These are phyloP conservation scores for Pseudopodoces humilis DNA, from an alignment of 2,113 vertebrate species.

Conservation along the genomic window DNA sequence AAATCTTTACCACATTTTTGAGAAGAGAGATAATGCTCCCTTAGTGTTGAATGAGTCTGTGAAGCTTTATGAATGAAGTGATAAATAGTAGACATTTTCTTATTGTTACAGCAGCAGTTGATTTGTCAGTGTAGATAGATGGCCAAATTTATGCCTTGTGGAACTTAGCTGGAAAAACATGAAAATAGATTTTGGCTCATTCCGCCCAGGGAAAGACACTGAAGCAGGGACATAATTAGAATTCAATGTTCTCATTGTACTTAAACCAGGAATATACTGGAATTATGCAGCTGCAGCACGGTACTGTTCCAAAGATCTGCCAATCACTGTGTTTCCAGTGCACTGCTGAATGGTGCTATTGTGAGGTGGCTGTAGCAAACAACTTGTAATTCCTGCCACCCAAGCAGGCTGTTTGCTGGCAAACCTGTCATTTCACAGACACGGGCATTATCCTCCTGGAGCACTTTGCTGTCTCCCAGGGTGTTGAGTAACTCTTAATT, in stretches of 20 bases:
- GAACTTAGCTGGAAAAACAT: neutral
- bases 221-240: neutral
- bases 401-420: neutral
- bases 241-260: conserved; percentile 57
- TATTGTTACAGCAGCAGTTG: neutral
- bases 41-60: neutral
- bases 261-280: conserved; percentile 46
- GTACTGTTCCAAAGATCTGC: conserved; percentile 43
- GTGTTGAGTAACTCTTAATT: neutral
- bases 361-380: conserved; percentile 33
- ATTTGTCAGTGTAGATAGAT: neutral
- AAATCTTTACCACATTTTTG: neutral
- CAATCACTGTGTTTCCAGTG: conserved; percentile 16
- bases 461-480: neutral
- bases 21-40: neutral
- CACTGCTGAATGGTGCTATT: conserved; percentile 34
- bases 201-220: neutral
- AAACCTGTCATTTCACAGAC: conserved; percentile 1
- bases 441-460: neutral
- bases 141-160: neutral
- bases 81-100: neutral
- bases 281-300: conserved; percentile 53
- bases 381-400: conserved; percentile 43
- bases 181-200: conserved; percentile 2
- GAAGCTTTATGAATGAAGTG: neutral